Conservation (phyloP, 2,797 vertebrate species). For the Macropodus opercularis region DNA sequence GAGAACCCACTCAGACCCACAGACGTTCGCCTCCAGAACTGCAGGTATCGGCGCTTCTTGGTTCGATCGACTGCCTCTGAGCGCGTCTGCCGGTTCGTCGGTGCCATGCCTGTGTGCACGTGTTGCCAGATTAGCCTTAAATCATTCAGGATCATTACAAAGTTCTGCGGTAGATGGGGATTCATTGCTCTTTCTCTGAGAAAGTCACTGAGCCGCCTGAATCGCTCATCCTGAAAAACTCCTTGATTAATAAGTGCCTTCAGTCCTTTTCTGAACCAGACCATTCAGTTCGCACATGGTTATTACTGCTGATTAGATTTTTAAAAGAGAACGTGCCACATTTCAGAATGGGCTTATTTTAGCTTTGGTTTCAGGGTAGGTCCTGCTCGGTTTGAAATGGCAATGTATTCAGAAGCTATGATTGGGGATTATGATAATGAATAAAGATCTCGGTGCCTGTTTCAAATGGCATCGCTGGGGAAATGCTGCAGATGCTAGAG, state of each 20-base stretch:
- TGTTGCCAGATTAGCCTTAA: conserved; percentile 28
- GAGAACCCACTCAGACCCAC: too few relatives aligned
- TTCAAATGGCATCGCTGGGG: conserved; percentile 45
- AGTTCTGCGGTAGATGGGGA: conserved; percentile 12
- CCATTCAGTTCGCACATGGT: conserved; percentile 6
- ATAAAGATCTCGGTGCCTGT: conserved; percentile 35
- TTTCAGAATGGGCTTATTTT: conserved; percentile 20
- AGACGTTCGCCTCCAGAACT: too few relatives aligned
- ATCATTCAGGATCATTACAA: conserved; percentile 42
- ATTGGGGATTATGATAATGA: conserved; percentile 54
- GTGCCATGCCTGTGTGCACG: neutral
- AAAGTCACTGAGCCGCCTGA: conserved; percentile 34
- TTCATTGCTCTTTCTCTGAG: conserved; percentile 35
- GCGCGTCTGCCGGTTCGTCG: conserved; percentile 15
- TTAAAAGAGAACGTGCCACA: conserved; percentile 6
- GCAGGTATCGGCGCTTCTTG: neutral
- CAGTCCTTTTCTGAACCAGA: conserved; percentile 20
- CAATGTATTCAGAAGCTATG: conserved; percentile 38
- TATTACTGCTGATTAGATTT: conserved; percentile 39
- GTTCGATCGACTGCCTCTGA: conserved; percentile 2
- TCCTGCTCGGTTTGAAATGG: conserved; percentile 40
- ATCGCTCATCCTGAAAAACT: conserved; percentile 42
- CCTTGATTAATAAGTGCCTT: conserved; percentile 45
- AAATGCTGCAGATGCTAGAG: conserved; percentile 3
- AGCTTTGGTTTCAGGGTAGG: conserved; percentile 24